A percentile compares a stretch with the other conserved stretches of the same genome.
These are phyloP conservation scores for Scolopax rusticola DNA, from an alignment of 2,797 vertebrate species.

Conservation along the genomic window DNA sequence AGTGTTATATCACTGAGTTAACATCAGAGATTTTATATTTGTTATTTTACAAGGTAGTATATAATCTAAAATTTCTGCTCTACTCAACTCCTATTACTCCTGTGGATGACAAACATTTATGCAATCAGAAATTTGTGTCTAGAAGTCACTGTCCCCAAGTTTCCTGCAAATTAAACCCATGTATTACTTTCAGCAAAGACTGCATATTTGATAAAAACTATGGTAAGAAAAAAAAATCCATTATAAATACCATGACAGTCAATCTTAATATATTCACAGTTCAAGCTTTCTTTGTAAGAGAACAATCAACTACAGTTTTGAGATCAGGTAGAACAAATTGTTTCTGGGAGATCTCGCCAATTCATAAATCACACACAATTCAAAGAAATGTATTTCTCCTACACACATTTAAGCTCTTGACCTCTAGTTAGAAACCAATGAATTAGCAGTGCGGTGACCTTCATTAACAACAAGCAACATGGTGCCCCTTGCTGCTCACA, in stretches of 20 bases:
- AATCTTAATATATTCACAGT: neutral
- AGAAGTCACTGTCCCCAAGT: neutral
- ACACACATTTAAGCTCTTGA: neutral
- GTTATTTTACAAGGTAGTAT: neutral
- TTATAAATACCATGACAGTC: neutral
- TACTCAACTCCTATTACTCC: neutral
- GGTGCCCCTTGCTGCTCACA: neutral
- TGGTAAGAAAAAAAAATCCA: neutral
- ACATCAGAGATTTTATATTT: neutral
- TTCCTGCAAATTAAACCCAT: neutral
- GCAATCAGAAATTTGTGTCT: neutral
- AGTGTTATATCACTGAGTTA: neutral
- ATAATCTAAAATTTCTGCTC: neutral
- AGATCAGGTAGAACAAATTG: neutral
- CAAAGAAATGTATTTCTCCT: neutral
- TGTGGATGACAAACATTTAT: neutral
- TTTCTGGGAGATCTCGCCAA: neutral
- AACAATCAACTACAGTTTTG: conserved; percentile 8
- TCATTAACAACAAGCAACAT: neutral
- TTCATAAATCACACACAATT: neutral
- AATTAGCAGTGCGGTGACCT: neutral
- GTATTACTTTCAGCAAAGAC: neutral
- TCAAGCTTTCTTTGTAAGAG: neutral
- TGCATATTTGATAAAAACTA: neutral
- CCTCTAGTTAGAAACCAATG: neutral